phyloP scores from a whole-genome alignment of 2,797 vertebrate genomes.

The Myiothlypis coronata region DNA sequence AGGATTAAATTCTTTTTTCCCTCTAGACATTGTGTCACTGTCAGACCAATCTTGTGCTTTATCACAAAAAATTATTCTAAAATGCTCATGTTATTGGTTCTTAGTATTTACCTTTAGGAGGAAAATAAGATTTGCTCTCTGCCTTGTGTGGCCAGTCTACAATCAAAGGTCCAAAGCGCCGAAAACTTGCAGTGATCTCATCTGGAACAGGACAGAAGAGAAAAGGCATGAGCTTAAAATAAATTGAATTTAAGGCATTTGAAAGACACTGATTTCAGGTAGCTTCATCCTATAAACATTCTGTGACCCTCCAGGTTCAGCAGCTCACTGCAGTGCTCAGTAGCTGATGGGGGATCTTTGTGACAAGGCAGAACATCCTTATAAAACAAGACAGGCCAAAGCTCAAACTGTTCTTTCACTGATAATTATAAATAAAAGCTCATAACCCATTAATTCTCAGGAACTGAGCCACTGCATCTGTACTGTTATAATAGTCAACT shows the following conservation, averaged over 20 bases:
- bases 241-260: background rate
- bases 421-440: background rate
- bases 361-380: background rate
- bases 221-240: background rate
- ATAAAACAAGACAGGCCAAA: background rate
- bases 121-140: conserved; percentile 99
- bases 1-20: background rate
- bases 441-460: background rate
- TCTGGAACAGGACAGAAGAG: conserved; percentile 70
- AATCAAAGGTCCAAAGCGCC: conserved; percentile 96
- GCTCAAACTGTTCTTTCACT: background rate
- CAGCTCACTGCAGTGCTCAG: background rate
- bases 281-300: background rate
- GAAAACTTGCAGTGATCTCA: conserved; percentile 98
- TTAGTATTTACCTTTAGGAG: conserved; percentile 89
- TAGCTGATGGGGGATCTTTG: background rate
- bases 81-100: background rate
- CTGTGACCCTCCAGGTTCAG: background rate
- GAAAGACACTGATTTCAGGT: background rate
- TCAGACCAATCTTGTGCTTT: background rate
- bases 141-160: conserved; percentile 99
- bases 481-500: background rate
- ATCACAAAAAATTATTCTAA: background rate
- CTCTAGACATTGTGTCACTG: background rate
- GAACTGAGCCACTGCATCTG: background rate